Percentiles rank a stretch among this genome's conserved stretches.
Conservation (phyloP, 2,888 invertebrate species). For the Petrolisthes manimaculis region DNA sequence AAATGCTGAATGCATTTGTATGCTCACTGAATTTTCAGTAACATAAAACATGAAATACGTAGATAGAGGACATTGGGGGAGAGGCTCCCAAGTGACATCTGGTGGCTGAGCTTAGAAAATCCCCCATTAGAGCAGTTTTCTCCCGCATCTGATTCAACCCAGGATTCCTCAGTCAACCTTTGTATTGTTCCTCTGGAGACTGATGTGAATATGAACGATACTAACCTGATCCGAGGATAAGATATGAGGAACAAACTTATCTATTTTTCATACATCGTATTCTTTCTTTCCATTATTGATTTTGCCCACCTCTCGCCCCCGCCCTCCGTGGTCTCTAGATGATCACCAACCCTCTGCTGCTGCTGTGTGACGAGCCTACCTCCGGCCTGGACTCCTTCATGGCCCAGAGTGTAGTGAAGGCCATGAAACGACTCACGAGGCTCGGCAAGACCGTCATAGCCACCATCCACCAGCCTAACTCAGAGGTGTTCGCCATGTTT, state of each 20-base stretch:
- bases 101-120: too few species aligned
- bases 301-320: background rate
- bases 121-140: too few species aligned
- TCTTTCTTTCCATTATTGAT: conserved; percentile 1
- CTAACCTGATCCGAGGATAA: too few species aligned
- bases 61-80: too few species aligned
- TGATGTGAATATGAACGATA: too few species aligned
- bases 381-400: conserved; percentile 96
- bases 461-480: conserved; percentile 96
- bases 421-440: conserved; percentile 66
- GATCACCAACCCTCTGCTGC: conserved; percentile 72
- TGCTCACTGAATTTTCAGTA: too few species aligned
- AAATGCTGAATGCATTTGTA: too few species aligned
- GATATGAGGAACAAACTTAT: background rate
- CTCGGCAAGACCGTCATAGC: conserved; percentile 90
- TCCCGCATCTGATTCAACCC: too few species aligned
- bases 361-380: conserved; percentile 89
- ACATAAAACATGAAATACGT: too few species aligned
- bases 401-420: conserved; percentile 81
- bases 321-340: conserved; percentile 64
- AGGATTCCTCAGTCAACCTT: too few species aligned
- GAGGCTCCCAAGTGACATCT: too few species aligned
- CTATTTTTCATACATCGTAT: conserved; percentile 6
- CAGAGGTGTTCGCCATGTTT: conserved; percentile 90
- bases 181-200: too few species aligned